Evolutionary conservation across 23 tunicate species (phyloP), one percentile per base, ranked within the genome.

Genomic region (Trididemnum clinides): DNA sequence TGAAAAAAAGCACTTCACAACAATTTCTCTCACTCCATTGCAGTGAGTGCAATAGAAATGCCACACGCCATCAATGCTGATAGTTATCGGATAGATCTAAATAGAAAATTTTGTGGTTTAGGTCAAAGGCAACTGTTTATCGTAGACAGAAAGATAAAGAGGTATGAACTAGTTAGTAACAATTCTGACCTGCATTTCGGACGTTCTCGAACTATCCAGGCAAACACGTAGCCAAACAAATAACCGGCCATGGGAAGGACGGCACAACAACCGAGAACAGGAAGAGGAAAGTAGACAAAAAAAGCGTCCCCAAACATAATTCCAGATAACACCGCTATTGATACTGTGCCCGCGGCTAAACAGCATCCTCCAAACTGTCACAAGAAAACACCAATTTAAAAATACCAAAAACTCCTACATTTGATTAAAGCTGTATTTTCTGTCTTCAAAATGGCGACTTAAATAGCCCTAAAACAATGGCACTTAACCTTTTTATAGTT

Each of bases 211-310:
- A 82, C 89, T 0, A 94, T 38, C 32, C 82, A 77, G 29, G 98
- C 93, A 31, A 94, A 89, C 18, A 85, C 28, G 50, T 90, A 94
- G 21, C 98, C 98, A 27, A 94, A 66, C 18, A 83, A 32, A 50
- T 89, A 94, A 33, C 98, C 98, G 19, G 88, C 37, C 49, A 89
- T 64, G n/a, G 98, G 98, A 66, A 94, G 77, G 29, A 89, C 85
- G 0, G 88, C 93, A 10, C 95, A 92, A 81, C 91, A 87, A 10
- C 77, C 89, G 5, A 93, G 87, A 44, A 93, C 90, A 6, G 31
- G 20, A 20, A 33, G 32, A 10, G 88, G 86, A 70, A 93, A 93
- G 84, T 77, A 93, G 0, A 63, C 15, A 34, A 93, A 88, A 69
- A 93, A 89, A 20, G 88, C 85, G 28, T 89, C 98, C 7, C 88